Base-by-base conservation (phyloP, 2,113 vertebrate genomes). In the Furnarius figulus region DNA sequence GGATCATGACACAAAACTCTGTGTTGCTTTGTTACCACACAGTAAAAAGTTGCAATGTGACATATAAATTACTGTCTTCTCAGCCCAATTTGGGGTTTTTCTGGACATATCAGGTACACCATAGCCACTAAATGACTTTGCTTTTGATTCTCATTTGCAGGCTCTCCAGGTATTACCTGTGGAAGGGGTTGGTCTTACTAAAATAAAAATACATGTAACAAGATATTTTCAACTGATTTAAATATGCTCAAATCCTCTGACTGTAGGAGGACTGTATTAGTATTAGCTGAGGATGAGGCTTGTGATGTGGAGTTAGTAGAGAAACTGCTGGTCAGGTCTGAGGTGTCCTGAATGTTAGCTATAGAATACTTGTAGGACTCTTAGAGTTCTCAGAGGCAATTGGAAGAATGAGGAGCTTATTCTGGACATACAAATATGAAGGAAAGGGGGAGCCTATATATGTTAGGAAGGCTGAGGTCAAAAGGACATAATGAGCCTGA, bases 381-480 rank as follows among this genome's bases (percentile, higher is more conserved):
- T 31, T 70, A 1, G 37, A 49, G 46, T 37, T 40, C 46, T n/a
- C 42, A 22, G 61, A 14, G 28, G 42, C 21, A 44, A 2, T 1
- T 46, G 73, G 33, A 47, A 42, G 40, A 80, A 1, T 21, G 21
- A 24, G 21, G 10, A 10, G 4, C 23, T 62, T 53, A 23, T 66
- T 44, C 52, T 84, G 52, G 25, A 33, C 10, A 4, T 19, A 13
- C 0, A 4, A 8, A 30, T 25, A 12, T 14, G 33, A 66, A 56
- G 21, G 30, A 10, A 30, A 11, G 81, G 35, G 27, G 23, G 19
- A 70, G 27, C 9, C 46, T 67, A 18, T 6, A 0, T 3, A 33
- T 39, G 5, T 30, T 22, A 3, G 55, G 40, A 27, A 23, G 47
- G 20, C 39, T 80, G 81, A 72, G 12, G 1, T 63, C 0, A 0